A percentile compares a stretch with the other conserved stretches of the same genome.
Evolutionary conservation across 2,113 vertebrate species (phyloP).

Genomic region (Cettia cetti): DNA sequence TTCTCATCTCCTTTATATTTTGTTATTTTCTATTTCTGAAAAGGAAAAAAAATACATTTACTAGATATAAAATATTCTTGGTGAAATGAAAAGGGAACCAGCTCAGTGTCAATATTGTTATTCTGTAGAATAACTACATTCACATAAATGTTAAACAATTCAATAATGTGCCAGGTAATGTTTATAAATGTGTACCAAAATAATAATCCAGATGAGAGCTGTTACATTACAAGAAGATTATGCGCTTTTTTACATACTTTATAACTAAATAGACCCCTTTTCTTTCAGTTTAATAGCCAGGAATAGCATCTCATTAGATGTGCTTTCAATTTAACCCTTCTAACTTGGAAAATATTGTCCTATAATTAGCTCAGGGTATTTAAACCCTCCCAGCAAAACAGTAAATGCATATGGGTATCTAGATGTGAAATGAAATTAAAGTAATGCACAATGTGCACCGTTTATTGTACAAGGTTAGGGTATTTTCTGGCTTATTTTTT

Average conservation of each 20-base stretch:
- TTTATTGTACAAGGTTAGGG: not conserved
- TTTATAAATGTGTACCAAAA: conserved; percentile 33
- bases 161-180: not conserved
- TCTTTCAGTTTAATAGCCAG: conserved; percentile 37
- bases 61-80: not conserved
- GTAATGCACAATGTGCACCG: not conserved
- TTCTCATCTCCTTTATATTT: not conserved
- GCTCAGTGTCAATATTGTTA: not conserved
- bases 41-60: not conserved
- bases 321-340: conserved; percentile 46
- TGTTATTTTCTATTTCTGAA: not conserved
- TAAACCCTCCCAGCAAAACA: conserved; percentile 39
- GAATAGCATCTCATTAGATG: conserved; percentile 46
- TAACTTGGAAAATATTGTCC: conserved; percentile 32
- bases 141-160: not conserved
- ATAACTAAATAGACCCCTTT: conserved; percentile 52
- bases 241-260: not conserved
- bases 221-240: conserved; percentile 6
- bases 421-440: conserved; percentile 40
- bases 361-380: conserved; percentile 57
- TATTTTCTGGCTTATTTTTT: not conserved
- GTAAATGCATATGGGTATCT: conserved; percentile 1
- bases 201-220: conserved; percentile 29
- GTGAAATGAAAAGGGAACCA: not conserved
- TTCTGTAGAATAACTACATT: not conserved